These are phyloP conservation scores for Ichneumon xanthorius DNA, from an alignment of 2,888 invertebrate species.

Conservation along the genomic window DNA sequence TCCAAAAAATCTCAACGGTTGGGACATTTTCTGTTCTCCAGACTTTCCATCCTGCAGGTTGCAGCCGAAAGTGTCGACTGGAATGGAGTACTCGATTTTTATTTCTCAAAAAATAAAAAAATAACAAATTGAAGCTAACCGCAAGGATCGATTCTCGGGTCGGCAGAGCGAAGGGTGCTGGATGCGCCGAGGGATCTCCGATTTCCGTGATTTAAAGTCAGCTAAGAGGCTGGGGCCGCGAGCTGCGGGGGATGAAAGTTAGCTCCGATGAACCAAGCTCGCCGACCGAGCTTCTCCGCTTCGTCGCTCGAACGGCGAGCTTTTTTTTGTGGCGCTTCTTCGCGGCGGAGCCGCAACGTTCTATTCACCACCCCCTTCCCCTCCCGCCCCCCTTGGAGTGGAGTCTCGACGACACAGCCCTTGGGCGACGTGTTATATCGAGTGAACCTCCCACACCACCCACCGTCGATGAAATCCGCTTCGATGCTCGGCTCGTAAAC, in stretches of 20 bases:
- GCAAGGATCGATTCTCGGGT: conserved; percentile 27
- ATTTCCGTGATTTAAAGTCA: conserved; percentile 50
- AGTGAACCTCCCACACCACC: conserved; percentile 53
- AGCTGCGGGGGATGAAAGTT: conserved; percentile 72
- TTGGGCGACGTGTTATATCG: conserved; percentile 47
- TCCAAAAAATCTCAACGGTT: background rate
- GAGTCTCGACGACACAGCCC: conserved; percentile 14
- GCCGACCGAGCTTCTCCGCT: conserved; percentile 15
- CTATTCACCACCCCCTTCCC: background rate
- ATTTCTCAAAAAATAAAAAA: background rate
- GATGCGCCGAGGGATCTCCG: conserved; percentile 33
- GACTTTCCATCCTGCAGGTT: background rate
- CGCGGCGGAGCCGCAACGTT: background rate
- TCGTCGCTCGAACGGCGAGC: conserved; percentile 23
- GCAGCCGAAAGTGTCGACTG: background rate
- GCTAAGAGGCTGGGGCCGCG: conserved; percentile 35
- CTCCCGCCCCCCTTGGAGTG: background rate
- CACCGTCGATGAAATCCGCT: conserved; percentile 73
- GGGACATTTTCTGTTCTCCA: background rate
- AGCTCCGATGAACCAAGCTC: conserved; percentile 70
- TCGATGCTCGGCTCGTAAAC: conserved; percentile 78
- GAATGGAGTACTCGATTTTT: conserved; percentile 22
- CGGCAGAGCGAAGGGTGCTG: background rate
- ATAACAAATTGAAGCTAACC: background rate
- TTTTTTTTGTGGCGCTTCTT: conserved; percentile 18